phyloP scores from a whole-genome alignment of 64 coral and sea anemone species.

The Acropora yongei region DNA sequence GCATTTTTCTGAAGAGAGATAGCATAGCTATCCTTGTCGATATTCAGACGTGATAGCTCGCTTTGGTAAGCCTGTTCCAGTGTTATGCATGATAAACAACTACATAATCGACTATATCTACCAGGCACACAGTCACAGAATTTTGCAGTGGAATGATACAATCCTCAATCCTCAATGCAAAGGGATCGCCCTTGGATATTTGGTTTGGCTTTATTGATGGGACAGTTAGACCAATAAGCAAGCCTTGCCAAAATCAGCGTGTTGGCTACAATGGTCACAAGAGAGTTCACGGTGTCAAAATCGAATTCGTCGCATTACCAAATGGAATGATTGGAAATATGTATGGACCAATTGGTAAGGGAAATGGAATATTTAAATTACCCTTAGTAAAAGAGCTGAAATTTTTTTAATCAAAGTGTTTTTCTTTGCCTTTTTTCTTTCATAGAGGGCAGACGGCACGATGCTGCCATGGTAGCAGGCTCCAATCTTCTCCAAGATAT shows the following conservation, averaged over 20 bases:
- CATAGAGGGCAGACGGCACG: slow-evolving; percentile 11
- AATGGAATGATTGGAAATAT: too few relatives aligned
- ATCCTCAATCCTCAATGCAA: slow-evolving; percentile 38
- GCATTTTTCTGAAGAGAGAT: slow-evolving; percentile 26
- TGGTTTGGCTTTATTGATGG: not conserved
- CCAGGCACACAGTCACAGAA: slow-evolving; percentile 31
- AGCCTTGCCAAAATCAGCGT: not conserved
- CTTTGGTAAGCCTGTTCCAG: too few relatives aligned
- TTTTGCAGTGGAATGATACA: slow-evolving; percentile 47
- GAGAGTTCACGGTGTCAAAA: too few relatives aligned
- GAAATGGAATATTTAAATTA: not conserved
- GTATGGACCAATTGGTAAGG: not conserved
- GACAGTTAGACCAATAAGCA: not conserved
- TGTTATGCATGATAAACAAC: too few relatives aligned
- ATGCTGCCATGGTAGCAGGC: slow-evolving; percentile 27
- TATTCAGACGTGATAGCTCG: too few relatives aligned
- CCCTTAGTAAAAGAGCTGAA: too few relatives aligned
- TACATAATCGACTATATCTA: slow-evolving; percentile 24
- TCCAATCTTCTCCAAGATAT: slow-evolving; percentile 36
- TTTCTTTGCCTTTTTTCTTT: not conserved
- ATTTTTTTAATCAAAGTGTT: too few relatives aligned
- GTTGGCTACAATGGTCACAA: not conserved
- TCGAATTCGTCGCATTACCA: too few relatives aligned
- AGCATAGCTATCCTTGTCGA: not conserved
- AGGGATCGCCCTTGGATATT: slow-evolving; percentile 8